Base-by-base conservation (phyloP, 2,797 vertebrate species). In the Hirundo rustica region DNA sequence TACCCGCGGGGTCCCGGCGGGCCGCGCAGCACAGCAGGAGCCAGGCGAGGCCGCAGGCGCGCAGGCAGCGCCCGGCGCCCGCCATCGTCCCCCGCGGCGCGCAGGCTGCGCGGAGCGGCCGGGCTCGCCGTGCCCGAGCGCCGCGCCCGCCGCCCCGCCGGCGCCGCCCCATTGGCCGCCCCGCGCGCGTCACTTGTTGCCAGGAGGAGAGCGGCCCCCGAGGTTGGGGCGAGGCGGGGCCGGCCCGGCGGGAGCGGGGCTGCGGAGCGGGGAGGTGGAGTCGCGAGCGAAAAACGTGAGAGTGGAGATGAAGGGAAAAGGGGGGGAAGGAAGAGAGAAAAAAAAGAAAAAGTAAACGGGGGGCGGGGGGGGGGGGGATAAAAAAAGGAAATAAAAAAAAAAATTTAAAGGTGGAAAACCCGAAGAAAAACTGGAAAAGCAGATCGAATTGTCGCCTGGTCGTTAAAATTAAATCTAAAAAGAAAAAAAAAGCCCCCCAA, bases 101-200 rank as follows among this genome's bases (percentile, higher is more conserved):
- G 88, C 84, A 81, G 14, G 34, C 74, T 92, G 83, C 87, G 87
- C 87, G 74, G 64, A 79, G 42, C 81, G 50, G 53, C 74, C 30
- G 30, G 50, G 20, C 72, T 77, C 53, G 21, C 65, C 10, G 45
- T 26, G 45, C 82, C 36, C n/a, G 40, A 65, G 82, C 70, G 92
- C 47, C 60, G 78, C 86, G 45, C 89, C 89, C 55, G 85, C 65
- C 44, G 87, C 62, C 64, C 84, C 50, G 90, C 66, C 42, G 51
- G 72, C 58, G 16, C 48, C 19, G 27, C 5, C 25, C n/a, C 36
- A 84, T 94, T 92, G 91, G 85, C 38, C 66, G 50, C 54, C 21
- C 54, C 22, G 30, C 10, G 2, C 64, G 89, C 89, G 92, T 96
- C 95, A 96, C 87, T 70, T 93, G 93, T 93, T 91, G 84, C 84